Evolutionary conservation across 2,113 vertebrate species (phyloP).

Genomic region (Arenaria interpres): DNA sequence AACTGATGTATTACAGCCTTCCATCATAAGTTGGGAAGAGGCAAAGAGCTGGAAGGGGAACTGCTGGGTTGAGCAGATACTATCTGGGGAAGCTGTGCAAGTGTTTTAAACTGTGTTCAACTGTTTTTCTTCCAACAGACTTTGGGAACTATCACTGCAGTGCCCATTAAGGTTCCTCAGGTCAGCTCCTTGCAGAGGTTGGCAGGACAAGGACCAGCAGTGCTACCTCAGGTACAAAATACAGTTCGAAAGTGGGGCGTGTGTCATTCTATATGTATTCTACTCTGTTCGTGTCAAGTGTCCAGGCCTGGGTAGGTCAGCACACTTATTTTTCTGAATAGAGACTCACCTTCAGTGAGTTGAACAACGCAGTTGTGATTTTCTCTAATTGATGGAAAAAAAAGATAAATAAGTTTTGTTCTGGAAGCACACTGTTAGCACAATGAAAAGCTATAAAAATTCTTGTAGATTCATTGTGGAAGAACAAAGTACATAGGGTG

Average conservation of each 20-base stretch:
- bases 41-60: neutral
- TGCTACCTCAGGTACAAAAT: slow-evolving; percentile 95
- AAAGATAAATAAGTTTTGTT: neutral
- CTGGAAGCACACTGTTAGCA: neutral
- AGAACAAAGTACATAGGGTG: neutral
- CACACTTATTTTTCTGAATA: neutral
- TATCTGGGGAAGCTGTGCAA: neutral
- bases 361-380: neutral
- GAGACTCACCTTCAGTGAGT: neutral
- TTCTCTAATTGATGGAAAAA: neutral
- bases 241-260: neutral
- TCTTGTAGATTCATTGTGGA: neutral
- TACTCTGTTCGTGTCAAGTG: neutral
- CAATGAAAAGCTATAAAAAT: neutral
- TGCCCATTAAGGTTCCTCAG: slow-evolving; percentile 97
- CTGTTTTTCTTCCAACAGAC: slow-evolving; percentile 78
- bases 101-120: slow-evolving; percentile 39
- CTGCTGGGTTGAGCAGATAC: neutral
- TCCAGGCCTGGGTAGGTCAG: neutral
- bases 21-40: neutral
- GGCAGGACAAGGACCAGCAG: slow-evolving; percentile 90
- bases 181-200: slow-evolving; percentile 97
- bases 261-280: neutral
- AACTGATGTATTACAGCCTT: neutral
- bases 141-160: slow-evolving; percentile 88